Conservation (phyloP, 35 echinoderm and acorn worm genomes). For the Lytechinus variegatus region DNA sequence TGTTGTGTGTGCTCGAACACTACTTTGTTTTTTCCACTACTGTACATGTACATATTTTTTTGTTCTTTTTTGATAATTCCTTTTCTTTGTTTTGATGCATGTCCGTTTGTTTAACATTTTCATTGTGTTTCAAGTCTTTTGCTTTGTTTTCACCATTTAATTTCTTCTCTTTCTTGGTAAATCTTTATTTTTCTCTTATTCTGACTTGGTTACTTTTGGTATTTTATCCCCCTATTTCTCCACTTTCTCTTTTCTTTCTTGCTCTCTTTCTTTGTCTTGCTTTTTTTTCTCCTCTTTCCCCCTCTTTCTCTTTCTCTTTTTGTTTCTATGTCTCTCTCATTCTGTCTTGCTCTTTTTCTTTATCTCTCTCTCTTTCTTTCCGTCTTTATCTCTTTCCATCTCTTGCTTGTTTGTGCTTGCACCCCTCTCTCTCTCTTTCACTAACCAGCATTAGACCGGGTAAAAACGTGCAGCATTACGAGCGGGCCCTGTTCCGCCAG, state of each 20-base stretch:
- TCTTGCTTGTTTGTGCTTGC: neutral
- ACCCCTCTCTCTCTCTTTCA: neutral
- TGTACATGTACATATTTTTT: neutral
- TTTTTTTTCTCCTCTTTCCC: neutral
- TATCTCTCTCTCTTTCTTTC: neutral
- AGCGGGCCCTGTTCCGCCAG: conserved; percentile 71
- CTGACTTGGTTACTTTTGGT: too few relatives aligned
- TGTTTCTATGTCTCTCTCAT: neutral
- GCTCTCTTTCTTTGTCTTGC: neutral
- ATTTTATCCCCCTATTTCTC: too few relatives aligned
- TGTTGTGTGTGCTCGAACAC: too few relatives aligned
- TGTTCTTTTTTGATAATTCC: neutral
- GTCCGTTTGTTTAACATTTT: too few relatives aligned
- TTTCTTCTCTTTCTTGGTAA: too few relatives aligned
- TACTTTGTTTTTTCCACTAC: too few relatives aligned
- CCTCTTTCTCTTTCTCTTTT: neutral
- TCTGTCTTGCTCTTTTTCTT: neutral
- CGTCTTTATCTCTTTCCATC: neutral
- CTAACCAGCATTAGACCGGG: conserved; percentile 66
- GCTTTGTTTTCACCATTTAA: too few relatives aligned
- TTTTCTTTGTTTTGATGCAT: neutral
- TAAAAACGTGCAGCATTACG: conserved; percentile 77
- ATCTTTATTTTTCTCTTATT: too few relatives aligned
- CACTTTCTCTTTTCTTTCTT: neutral
- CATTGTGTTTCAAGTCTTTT: too few relatives aligned